Base-by-base conservation (phyloP, 2,888 invertebrate genomes). In the Melikaiella ostensackeni region DNA sequence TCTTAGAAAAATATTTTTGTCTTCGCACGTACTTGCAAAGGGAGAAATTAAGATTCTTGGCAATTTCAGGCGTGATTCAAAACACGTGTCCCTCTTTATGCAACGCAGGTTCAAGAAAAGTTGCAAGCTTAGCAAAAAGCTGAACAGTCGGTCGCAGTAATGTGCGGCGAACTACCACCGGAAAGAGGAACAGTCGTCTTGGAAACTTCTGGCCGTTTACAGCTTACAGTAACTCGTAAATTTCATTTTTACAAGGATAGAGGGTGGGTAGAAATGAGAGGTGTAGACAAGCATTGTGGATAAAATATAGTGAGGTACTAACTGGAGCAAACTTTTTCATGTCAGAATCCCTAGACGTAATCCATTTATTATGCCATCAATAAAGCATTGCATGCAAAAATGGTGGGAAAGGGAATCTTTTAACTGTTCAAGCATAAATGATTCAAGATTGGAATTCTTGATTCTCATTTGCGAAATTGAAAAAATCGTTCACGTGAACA, bases 161-260 rank as follows among this genome's bases (percentile, higher is more conserved):
- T 83, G 78, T 81, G 81, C 73, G 33, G 66, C 61, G 50, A 61
- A 62, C 46, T 70, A 27, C 38, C 81, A 81, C 81, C 81, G 82
- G 81, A 83, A 81, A 81, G 80, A 79, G 81, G 79, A 84, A 85
- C 85, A 87, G 86, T 87, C 87, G 86, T 88, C 87, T 86, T 85
- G 84, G 84, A 87, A 89, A 89, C 84, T 89, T 89, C 84, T 83
- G 83, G 82, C 85, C 86, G 88, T 86, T 89, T 85, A 85, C 86
- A 86, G 88, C 87, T 88, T 88, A 89, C 88, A 87, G 87, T 88
- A 88, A 88, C 87, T 87, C 87, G 89, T 89, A 89, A 90, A 90
- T 90, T 87, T 89, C 86, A 87, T 88, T 88, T 87, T 88, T 88
- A 84, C 75, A 62, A 70, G 62, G 57, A 75, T 30, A 42, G 16